Conservation (phyloP, 2,797 vertebrate genomes). For the Pseudotriccus pelzelni region DNA sequence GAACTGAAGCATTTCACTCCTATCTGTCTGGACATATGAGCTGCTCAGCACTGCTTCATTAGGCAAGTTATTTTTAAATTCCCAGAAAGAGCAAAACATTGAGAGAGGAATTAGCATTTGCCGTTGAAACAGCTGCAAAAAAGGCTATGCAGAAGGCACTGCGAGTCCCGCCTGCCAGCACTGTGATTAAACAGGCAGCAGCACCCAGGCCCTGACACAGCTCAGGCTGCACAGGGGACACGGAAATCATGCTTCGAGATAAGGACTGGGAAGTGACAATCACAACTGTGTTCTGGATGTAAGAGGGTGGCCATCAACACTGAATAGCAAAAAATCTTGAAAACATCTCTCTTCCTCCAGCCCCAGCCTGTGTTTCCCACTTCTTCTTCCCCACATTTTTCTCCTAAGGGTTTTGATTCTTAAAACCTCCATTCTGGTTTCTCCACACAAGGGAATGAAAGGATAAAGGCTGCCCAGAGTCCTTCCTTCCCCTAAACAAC, state of each 20-base stretch:
- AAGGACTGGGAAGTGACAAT: not conserved
- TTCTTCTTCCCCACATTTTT: not conserved
- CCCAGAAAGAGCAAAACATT: slow-evolving; percentile 55
- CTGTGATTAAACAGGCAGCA: slow-evolving; percentile 10
- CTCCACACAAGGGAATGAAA: not conserved
- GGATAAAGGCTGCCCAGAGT: not conserved
- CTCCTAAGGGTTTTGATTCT: not conserved
- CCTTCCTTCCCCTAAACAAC: not conserved
- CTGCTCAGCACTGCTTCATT: slow-evolving; percentile 51
- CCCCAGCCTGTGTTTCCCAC: not conserved
- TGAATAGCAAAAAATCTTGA: not conserved
- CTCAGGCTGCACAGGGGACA: not conserved
- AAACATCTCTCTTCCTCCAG: not conserved
- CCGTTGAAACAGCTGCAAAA: slow-evolving; percentile 29
- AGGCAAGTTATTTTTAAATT: slow-evolving; percentile 67
- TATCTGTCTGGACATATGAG: slow-evolving; percentile 59
- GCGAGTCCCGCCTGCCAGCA: not conserved
- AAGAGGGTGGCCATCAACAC: not conserved
- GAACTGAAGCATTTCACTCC: slow-evolving; percentile 49
- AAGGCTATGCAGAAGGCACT: not conserved
- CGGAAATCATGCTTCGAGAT: not conserved
- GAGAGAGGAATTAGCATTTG: slow-evolving; percentile 51
- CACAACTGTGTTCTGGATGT: not conserved
- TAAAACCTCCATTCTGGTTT: not conserved
- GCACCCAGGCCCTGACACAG: not conserved